A percentile compares a stretch with the other conserved stretches of the same genome.
Conservation (phyloP, 2,113 vertebrate genomes). For the Cynocephalus volans region DNA sequence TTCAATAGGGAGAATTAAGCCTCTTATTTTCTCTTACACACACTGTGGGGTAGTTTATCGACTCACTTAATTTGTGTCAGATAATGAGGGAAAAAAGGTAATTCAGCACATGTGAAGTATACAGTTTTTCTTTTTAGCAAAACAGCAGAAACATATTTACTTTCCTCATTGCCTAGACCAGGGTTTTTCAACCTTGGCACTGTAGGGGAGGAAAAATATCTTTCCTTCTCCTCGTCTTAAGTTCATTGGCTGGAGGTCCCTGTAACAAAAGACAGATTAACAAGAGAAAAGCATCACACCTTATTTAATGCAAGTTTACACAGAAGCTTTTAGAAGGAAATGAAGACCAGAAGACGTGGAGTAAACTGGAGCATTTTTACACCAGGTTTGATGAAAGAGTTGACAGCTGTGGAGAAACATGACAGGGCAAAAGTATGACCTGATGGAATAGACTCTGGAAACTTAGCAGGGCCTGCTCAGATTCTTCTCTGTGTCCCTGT, state of each 20-base stretch:
- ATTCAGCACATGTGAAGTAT: not conserved
- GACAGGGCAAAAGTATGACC: not conserved
- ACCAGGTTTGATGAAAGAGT: not conserved
- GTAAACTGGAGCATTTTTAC: not conserved
- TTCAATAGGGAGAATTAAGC: not conserved
- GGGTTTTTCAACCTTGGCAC: not conserved
- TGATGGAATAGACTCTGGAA: not conserved
- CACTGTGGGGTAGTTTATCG: not conserved
- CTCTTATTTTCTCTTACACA: not conserved
- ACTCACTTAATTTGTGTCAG: not conserved
- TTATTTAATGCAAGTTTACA: not conserved
- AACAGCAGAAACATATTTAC: not conserved
- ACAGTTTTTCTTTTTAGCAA: not conserved
- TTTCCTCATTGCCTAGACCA: not conserved
- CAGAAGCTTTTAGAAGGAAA: not conserved
- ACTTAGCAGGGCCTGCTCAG: not conserved
- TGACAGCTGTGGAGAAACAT: not conserved
- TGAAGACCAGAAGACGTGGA: not conserved
- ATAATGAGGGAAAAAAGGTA: not conserved
- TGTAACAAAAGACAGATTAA: not conserved
- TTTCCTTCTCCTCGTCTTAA: not conserved
- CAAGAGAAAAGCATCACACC: not conserved
- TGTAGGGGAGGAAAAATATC: not conserved
- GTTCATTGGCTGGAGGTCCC: not conserved
- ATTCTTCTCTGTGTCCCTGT: not conserved